Conservation (phyloP, 2,888 invertebrate species). For the Napeogenes inachia region DNA sequence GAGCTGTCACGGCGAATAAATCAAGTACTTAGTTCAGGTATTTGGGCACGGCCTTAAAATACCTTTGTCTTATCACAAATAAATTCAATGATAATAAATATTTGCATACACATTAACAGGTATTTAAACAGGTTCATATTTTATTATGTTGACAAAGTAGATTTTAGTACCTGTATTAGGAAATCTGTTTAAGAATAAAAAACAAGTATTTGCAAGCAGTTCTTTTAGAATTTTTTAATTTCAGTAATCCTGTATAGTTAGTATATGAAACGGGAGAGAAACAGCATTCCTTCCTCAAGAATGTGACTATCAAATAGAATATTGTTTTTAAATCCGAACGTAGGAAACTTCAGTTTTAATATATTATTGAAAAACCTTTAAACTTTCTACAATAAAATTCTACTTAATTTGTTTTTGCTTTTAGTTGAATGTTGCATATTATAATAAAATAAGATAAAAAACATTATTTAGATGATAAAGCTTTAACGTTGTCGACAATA, state of each 20-base stretch:
- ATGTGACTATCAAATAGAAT: background rate
- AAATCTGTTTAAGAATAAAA: too few species aligned
- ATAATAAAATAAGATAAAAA: slow-evolving; percentile 1
- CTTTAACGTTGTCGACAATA: background rate
- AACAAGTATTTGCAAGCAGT: background rate
- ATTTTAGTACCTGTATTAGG: too few species aligned
- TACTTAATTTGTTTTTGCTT: slow-evolving; percentile 19
- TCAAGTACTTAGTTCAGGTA: slow-evolving; percentile 50
- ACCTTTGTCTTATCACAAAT: slow-evolving; percentile 36
- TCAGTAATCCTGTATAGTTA: background rate
- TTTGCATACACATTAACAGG: slow-evolving; percentile 8
- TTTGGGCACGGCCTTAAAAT: slow-evolving; percentile 56
- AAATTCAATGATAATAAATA: slow-evolving; percentile 14
- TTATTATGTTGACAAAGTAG: background rate
- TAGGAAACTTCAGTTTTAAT: slow-evolving; percentile 11
- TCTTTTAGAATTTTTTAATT: background rate
- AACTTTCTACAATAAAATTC: slow-evolving; percentile 15
- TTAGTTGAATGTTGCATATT: slow-evolving; percentile 13
- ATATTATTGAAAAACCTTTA: slow-evolving; percentile 14
- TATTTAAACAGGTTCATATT: slow-evolving; percentile 1
- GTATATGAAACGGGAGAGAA: too few species aligned
- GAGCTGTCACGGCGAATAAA: slow-evolving; percentile 58
- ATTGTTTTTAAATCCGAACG: background rate
- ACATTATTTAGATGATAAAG: background rate
- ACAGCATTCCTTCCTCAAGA: background rate